Conservation (phyloP, 35 echinoderm and acorn worm species). For the Apostichopus parvimensis region DNA sequence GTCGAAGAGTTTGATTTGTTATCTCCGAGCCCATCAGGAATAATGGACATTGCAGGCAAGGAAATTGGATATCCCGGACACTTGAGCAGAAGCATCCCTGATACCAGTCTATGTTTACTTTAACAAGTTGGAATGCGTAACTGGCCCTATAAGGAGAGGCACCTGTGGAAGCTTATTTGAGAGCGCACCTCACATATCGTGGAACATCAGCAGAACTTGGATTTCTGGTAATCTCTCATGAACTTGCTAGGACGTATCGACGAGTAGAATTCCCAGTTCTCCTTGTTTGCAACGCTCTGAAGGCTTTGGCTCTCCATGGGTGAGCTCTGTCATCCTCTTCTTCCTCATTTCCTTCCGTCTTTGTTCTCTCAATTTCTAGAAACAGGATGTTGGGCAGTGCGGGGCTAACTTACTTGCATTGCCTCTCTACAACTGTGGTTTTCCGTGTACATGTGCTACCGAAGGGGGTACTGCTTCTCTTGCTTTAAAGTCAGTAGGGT, state of each 20-base stretch:
- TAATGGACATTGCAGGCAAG: neutral
- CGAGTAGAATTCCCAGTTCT: neutral
- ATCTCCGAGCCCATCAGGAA: neutral
- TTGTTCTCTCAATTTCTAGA: too few relatives aligned
- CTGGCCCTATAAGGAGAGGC: neutral
- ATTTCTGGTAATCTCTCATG: neutral
- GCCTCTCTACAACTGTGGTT: too few relatives aligned
- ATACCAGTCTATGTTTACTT: neutral
- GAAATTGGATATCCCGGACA: neutral
- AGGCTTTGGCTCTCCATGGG: too few relatives aligned
- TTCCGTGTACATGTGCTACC: too few relatives aligned
- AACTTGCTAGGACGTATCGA: neutral
- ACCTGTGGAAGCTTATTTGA: neutral
- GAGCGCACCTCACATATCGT: conserved; percentile 12
- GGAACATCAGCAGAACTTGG: neutral
- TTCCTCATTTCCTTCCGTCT: too few relatives aligned
- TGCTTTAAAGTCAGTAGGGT: too few relatives aligned
- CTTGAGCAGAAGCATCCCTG: conserved; percentile 14
- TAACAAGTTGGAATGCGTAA: neutral
- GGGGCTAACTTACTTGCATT: too few relatives aligned
- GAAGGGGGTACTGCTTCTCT: too few relatives aligned
- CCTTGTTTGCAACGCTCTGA: too few relatives aligned
- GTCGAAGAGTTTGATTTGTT: neutral
- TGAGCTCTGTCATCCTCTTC: too few relatives aligned
- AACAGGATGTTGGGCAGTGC: too few relatives aligned